Evolutionary conservation across 2,888 invertebrate species (phyloP).

Genomic region (Pseudeuparius sepicola): DNA sequence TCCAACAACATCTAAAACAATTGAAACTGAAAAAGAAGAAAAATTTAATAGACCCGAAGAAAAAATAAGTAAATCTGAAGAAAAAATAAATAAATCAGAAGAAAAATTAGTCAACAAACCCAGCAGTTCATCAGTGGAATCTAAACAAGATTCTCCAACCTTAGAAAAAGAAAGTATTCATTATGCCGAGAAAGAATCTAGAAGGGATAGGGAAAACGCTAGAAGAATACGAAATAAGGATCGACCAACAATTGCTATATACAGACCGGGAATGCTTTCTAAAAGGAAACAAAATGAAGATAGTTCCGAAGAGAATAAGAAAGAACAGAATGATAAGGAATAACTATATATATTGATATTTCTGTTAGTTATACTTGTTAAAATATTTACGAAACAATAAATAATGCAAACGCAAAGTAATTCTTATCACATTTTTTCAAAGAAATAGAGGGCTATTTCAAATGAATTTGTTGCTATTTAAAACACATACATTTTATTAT

Average conservation of each 20-base stretch:
- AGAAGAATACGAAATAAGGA: constrained; percentile 56
- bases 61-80: constrained; percentile 5
- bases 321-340: constrained; percentile 30
- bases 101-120: no score
- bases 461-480: no score
- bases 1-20: background rate
- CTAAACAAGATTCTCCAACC: constrained; percentile 9
- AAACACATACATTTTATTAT: no score
- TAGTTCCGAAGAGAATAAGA: no score
- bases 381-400: no score
- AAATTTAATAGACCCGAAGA: constrained; percentile 6
- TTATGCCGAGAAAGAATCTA: no score
- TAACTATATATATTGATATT: no score
- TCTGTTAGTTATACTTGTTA: no score
- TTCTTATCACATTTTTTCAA: no score
- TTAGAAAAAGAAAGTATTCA: constrained; percentile 9
- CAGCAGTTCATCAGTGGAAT: no score
- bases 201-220: background rate
- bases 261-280: constrained; percentile 81
- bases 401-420: no score
- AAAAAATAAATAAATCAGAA: constrained; percentile 10
- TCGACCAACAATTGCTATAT: constrained; percentile 81
- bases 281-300: constrained; percentile 54
- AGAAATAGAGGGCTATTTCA: no score
- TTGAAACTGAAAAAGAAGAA: constrained; percentile 9